Conservation (phyloP, 1,140 invertebrate genomes). For the Heliconius congener region DNA sequence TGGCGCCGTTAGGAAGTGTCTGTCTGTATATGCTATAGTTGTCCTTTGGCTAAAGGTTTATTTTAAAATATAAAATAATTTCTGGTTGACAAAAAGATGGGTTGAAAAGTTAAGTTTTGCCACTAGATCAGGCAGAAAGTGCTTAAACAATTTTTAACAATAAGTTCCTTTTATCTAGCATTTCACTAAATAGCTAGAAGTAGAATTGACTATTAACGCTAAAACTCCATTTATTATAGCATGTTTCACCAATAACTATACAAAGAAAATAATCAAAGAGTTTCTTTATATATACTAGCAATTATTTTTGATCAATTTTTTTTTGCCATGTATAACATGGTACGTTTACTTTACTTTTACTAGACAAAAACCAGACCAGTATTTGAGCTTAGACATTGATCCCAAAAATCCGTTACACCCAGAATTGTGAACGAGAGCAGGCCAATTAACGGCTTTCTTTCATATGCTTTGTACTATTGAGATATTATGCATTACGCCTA, state of each 20-base stretch:
- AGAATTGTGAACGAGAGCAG: slow-evolving; percentile 45
- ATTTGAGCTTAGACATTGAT: slow-evolving; percentile 15
- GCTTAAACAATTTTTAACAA: too few relatives aligned
- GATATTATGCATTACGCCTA: slow-evolving; percentile 28
- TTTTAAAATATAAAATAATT: too few relatives aligned
- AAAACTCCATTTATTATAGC: background rate
- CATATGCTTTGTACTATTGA: slow-evolving; percentile 32
- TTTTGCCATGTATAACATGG: background rate
- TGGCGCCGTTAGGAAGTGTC: background rate
- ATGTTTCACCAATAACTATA: background rate
- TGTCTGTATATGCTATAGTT: background rate
- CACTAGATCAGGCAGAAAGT: background rate
- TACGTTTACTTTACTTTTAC: background rate
- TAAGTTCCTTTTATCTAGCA: too few relatives aligned
- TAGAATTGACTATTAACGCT: background rate
- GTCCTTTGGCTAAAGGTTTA: too few relatives aligned
- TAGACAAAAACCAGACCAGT: background rate
- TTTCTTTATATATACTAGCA: background rate
- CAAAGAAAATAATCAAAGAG: background rate
- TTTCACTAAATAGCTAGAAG: too few relatives aligned
- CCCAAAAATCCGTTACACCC: slow-evolving; percentile 17
- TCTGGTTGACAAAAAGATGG: too few relatives aligned
- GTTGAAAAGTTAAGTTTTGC: too few relatives aligned
- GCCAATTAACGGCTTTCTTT: slow-evolving; percentile 56
- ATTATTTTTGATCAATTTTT: background rate